Conservation (phyloP, 2,113 vertebrate genomes). For the Lonchura striata region DNA sequence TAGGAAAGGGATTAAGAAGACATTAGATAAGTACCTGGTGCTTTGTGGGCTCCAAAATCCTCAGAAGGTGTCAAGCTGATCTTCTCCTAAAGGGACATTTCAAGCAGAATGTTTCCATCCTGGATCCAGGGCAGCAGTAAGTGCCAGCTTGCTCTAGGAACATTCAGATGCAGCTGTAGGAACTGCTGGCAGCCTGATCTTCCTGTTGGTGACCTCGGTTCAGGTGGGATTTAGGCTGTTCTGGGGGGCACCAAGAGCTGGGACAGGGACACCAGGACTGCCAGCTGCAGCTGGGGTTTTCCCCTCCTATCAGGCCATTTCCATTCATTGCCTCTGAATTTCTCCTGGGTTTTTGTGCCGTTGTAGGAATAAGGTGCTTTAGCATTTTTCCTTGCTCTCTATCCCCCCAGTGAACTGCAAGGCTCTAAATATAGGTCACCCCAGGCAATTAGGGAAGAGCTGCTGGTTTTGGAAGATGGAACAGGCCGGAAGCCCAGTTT, state of each 20-base stretch:
- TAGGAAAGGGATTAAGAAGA: neutral
- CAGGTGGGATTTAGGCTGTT: neutral
- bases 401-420: slow-evolving; percentile 16
- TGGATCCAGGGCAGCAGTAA: neutral
- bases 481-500: slow-evolving; percentile 76
- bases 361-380: slow-evolving; percentile 37
- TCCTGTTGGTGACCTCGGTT: rapidly evolving
- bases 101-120: neutral
- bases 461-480: slow-evolving; percentile 72
- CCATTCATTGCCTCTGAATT: neutral
- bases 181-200: neutral
- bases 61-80: neutral
- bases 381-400: slow-evolving; percentile 26
- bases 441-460: slow-evolving; percentile 73
- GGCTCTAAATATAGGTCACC: slow-evolving; percentile 76
- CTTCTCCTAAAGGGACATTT: neutral
- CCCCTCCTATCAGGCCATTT: neutral
- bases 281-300: neutral
- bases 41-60: neutral
- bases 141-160: rapidly evolving
- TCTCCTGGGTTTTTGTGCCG: slow-evolving; percentile 3
- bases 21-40: neutral
- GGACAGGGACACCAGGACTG: neutral
- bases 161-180: rapidly evolving
- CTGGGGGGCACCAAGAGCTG: neutral